Percentiles rank a stretch among this genome's conserved stretches.
These are phyloP conservation scores for Barbus barbus DNA, from an alignment of 2,113 vertebrate genomes.

Conservation along the genomic window DNA sequence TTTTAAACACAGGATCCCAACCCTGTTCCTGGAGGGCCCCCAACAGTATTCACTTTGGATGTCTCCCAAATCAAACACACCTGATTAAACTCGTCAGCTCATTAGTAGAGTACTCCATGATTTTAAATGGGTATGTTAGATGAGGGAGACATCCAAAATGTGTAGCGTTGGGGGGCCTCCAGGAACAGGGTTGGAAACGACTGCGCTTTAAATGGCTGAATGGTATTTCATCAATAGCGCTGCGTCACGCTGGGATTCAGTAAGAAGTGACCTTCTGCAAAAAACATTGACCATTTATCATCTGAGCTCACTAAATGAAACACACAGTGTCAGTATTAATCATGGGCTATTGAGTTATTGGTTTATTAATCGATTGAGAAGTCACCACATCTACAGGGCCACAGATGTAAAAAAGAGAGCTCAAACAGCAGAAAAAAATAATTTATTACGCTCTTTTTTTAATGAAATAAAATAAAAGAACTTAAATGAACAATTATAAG, in stretches of 20 bases:
- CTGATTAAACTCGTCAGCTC: slow-evolving; percentile 18
- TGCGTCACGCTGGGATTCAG: slow-evolving; percentile 36
- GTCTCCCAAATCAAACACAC: slow-evolving; percentile 24
- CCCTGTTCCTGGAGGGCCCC: slow-evolving; percentile 7
- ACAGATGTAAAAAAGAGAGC: not conserved
- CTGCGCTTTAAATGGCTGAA: slow-evolving; percentile 13
- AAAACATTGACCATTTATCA: slow-evolving; percentile 36
- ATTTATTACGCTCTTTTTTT: not conserved
- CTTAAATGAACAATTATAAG: not conserved
- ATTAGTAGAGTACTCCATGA: slow-evolving; percentile 15
- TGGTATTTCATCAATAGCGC: slow-evolving; percentile 42
- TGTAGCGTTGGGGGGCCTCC: slow-evolving; percentile 4
- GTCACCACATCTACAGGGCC: not conserved
- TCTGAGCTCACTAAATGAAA: slow-evolving; percentile 17
- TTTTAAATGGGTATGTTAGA: not conserved
- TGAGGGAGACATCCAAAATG: slow-evolving; percentile 5
- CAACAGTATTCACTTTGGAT: slow-evolving; percentile 18
- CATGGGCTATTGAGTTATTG: slow-evolving; percentile 13
- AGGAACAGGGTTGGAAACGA: slow-evolving; percentile 5
- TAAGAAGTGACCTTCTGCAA: slow-evolving; percentile 8
- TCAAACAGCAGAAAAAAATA: not conserved
- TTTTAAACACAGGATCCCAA: not conserved
- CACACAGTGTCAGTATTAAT: slow-evolving; percentile 23
- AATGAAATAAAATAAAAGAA: not conserved
- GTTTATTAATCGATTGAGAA: slow-evolving; percentile 23